These are phyloP conservation scores for Caenorhabditis macrosperma DNA, from an alignment of 2,888 invertebrate genomes.

Conservation along the genomic window DNA sequence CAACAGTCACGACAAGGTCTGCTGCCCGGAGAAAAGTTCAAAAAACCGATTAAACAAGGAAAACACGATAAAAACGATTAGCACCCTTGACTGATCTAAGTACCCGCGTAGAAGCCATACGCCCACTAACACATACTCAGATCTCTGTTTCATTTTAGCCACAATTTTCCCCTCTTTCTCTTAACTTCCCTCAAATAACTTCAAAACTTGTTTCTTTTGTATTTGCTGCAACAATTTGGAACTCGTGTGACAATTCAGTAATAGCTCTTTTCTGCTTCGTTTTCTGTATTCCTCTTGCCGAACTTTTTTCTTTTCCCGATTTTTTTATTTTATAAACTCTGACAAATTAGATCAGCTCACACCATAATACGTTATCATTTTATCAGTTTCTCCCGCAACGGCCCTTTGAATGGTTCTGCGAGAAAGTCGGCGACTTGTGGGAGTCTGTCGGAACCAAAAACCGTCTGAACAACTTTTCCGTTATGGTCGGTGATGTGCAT, in stretches of 20 bases:
- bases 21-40: conserved; percentile 57
- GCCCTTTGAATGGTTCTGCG: conserved; percentile 40
- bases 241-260: conserved; percentile 45
- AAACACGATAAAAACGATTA: background rate
- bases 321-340: conserved; percentile 20
- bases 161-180: conserved; percentile 4
- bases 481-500: conserved; percentile 40
- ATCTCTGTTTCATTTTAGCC: conserved; percentile 28
- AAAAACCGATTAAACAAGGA: conserved; percentile 58
- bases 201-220: conserved; percentile 25
- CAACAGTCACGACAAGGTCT: conserved; percentile 43
- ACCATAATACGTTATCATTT: conserved; percentile 2
- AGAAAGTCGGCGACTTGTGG: conserved; percentile 56
- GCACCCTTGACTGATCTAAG: conserved; percentile 20
- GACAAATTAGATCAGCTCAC: conserved; percentile 12
- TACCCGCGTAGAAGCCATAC: conserved; percentile 14
- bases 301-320: background rate
- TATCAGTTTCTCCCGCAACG: conserved; percentile 41
- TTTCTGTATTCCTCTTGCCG: conserved; percentile 46
- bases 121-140: conserved; percentile 53
- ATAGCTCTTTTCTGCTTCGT: conserved; percentile 8
- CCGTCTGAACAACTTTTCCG: conserved; percentile 51
- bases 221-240: conserved; percentile 43
- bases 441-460: conserved; percentile 54
- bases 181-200: conserved; percentile 4